These are phyloP conservation scores for Daphoenositta chrysoptera DNA, from an alignment of 2,113 vertebrate species.

Conservation along the genomic window DNA sequence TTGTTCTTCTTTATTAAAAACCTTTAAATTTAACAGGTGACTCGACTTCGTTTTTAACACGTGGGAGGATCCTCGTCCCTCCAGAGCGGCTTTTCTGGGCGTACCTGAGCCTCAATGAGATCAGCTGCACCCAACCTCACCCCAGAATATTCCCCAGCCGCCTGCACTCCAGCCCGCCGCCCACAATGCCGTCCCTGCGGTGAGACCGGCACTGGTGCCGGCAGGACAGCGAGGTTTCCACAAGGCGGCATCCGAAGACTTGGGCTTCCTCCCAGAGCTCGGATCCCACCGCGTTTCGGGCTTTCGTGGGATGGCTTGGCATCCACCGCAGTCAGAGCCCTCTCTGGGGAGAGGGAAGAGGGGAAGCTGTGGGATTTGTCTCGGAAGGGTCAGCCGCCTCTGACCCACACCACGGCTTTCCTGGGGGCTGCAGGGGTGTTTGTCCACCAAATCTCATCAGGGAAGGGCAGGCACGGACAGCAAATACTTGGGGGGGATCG, in stretches of 20 bases:
- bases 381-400: not conserved
- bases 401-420: not conserved
- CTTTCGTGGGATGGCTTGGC: not conserved
- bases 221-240: conserved; percentile 5
- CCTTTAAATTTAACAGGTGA: too few species aligned
- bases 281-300: not conserved
- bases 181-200: accelerated
- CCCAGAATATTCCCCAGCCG: not conserved
- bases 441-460: accelerated
- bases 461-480: accelerated
- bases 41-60: too few species aligned
- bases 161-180: not conserved
- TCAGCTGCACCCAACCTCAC: not conserved
- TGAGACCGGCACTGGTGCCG: not conserved
- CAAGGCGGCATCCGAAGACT: conserved; percentile 50
- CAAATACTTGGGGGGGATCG: not conserved
- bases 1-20: too few species aligned
- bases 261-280: not conserved
- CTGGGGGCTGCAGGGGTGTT: not conserved
- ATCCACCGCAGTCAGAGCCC: not conserved
- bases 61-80: accelerated
- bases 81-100: not conserved
- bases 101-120: not conserved
- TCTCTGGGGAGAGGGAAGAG: not conserved
- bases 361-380: not conserved